These are phyloP conservation scores for Matsumyia berberina DNA, from an alignment of 2,888 invertebrate genomes.

Conservation along the genomic window DNA sequence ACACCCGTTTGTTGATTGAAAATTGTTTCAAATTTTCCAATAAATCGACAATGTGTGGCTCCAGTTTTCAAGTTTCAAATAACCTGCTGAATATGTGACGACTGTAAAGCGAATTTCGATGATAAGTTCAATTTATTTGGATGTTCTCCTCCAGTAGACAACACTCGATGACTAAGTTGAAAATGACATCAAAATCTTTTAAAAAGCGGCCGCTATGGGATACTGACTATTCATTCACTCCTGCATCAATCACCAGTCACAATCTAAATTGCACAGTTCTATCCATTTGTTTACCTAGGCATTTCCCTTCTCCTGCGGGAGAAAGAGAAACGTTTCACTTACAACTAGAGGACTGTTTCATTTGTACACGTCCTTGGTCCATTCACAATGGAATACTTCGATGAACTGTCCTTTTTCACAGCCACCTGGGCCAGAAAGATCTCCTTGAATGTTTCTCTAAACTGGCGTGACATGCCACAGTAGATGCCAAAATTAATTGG, in stretches of 20 bases:
- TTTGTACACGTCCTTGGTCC: constrained; percentile 93
- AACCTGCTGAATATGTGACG: too few species aligned
- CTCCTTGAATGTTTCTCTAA: constrained; percentile 96
- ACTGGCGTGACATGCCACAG: constrained; percentile 97
- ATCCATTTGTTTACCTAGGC: not conserved
- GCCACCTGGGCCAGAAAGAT: constrained; percentile 87
- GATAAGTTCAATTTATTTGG: too few species aligned
- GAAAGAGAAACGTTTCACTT: constrained; percentile 61
- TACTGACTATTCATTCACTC: not conserved
- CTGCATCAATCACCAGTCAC: not conserved
- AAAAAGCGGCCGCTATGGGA: not conserved
- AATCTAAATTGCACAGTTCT: not conserved
- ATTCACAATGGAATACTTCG: constrained; percentile 92
- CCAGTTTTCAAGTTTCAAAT: too few species aligned
- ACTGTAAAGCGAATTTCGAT: too few species aligned
- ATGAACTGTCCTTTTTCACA: constrained; percentile 88
- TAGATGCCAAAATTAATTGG: constrained; percentile 98
- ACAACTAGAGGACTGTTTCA: constrained; percentile 88
- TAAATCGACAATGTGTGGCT: too few species aligned
- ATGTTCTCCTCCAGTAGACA: too few species aligned
- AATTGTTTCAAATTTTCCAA: too few species aligned
- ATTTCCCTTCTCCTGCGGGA: constrained; percentile 60
- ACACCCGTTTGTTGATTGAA: too few species aligned
- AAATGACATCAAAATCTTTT: too few species aligned
- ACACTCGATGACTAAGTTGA: too few species aligned